Evolutionary conservation across 2,797 vertebrate species (phyloP).

Genomic region (Mustela erminea): DNA sequence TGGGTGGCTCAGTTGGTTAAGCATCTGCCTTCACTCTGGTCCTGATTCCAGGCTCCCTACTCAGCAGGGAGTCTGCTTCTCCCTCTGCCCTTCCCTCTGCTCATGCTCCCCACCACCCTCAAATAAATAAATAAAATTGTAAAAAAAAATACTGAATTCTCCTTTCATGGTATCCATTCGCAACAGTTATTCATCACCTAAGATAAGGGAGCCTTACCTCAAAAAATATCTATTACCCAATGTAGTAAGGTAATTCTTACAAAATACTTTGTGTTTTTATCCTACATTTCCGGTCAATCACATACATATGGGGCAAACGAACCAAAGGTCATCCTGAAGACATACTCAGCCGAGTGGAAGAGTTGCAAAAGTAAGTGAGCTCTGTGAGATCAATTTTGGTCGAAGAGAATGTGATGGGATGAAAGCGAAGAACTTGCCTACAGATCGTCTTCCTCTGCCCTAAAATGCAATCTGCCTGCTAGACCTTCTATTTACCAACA

Average conservation of each 20-base stretch:
- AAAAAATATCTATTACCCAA: not conserved
- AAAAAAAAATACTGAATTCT: not conserved
- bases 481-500: not conserved
- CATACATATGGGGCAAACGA: not conserved
- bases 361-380: conserved; percentile 4
- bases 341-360: not conserved
- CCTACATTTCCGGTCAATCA: not conserved
- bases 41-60: not conserved
- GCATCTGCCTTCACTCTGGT: not conserved
- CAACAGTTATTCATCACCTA: not conserved
- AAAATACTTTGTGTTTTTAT: conserved; percentile 27
- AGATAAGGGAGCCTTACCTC: not conserved
- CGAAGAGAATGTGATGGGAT: not conserved
- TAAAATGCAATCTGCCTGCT: not conserved
- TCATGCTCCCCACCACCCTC: not conserved
- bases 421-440: not conserved
- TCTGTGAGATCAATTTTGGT: not conserved
- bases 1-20: not conserved
- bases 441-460: not conserved
- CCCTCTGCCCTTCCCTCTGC: not conserved
- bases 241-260: conserved; percentile 34
- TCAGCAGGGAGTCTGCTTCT: not conserved
- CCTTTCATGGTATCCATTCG: not conserved
- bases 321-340: conserved; percentile 3
- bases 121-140: not conserved